phyloP scores from a whole-genome alignment of 2,888 invertebrate species.

The Eretmocerus hayati region DNA sequence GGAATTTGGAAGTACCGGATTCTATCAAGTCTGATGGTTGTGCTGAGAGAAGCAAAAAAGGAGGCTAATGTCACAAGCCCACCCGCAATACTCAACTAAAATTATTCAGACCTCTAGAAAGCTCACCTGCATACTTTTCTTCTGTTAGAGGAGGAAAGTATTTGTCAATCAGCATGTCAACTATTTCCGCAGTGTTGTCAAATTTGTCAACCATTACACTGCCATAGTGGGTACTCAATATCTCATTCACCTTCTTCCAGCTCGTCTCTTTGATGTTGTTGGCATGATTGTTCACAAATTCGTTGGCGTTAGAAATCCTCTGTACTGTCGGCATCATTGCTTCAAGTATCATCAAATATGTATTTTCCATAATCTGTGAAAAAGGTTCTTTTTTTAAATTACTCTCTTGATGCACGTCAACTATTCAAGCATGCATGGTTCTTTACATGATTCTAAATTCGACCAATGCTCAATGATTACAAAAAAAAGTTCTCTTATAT shows the following conservation, averaged over 20 bases:
- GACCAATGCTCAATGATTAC: no score
- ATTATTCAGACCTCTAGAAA: no score
- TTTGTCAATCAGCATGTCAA: conserved; percentile 67
- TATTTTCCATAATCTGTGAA: conserved; percentile 38
- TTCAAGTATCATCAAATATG: conserved; percentile 32
- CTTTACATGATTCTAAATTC: no score
- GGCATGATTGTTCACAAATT: conserved; percentile 54
- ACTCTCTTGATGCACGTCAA: no score
- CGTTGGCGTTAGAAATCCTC: conserved; percentile 50
- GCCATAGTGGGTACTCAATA: conserved; percentile 63
- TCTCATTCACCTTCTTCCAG: conserved; percentile 66
- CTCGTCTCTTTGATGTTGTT: conserved; percentile 60
- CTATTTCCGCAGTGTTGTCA: conserved; percentile 60
- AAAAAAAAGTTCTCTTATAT: no score
- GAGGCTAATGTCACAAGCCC: no score
- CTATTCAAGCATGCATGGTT: no score
- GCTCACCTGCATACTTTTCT: conserved; percentile 25
- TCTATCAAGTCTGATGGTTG: no score
- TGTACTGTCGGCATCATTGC: conserved; percentile 34
- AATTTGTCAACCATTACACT: conserved; percentile 60
- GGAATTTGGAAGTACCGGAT: no score
- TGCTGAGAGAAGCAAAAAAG: no score
- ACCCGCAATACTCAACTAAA: no score
- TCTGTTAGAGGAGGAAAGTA: conserved; percentile 57
- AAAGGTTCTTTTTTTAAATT: no score